Evolutionary conservation across 2,888 invertebrate species (phyloP).

Genomic region (Rugalucina vietnamica): DNA sequence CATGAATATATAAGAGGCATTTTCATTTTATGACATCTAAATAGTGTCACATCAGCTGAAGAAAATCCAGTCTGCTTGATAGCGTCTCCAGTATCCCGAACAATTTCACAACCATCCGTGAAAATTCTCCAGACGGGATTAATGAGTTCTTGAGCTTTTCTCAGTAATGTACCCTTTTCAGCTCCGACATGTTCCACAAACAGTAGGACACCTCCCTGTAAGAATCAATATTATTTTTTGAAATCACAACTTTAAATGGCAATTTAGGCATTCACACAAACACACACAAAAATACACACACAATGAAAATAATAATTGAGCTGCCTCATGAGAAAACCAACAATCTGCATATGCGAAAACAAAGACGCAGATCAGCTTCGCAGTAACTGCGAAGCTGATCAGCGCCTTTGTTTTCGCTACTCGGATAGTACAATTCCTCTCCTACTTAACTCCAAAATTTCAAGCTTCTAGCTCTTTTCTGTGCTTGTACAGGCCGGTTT

Average conservation of each 20-base stretch:
- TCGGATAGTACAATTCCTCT: too few species aligned
- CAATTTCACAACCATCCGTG: constrained; percentile 68
- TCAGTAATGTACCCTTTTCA: constrained; percentile 54
- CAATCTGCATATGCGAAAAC: too few species aligned
- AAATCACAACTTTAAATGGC: neutral
- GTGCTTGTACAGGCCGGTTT: too few species aligned
- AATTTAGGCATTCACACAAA: neutral
- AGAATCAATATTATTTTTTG: constrained; percentile 12
- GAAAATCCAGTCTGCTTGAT: constrained; percentile 70
- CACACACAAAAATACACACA: too few species aligned
- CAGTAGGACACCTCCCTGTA: constrained; percentile 75
- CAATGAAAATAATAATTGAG: too few species aligned
- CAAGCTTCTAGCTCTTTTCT: too few species aligned
- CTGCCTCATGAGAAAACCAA: too few species aligned
- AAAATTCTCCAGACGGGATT: constrained; percentile 66
- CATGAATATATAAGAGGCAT: neutral
- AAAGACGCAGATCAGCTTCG: too few species aligned
- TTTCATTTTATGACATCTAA: constrained; percentile 7
- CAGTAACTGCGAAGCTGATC: too few species aligned
- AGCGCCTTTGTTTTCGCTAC: too few species aligned
- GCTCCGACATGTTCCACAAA: constrained; percentile 77
- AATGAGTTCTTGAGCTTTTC: constrained; percentile 63
- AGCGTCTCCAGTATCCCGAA: constrained; percentile 59
- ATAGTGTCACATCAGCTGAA: constrained; percentile 31
- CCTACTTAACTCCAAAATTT: too few species aligned